Evolutionary conservation across 2,113 vertebrate genomes (phyloP), one percentile per base, ranked within the genome.

Genomic region (Oriolus oriolus): DNA sequence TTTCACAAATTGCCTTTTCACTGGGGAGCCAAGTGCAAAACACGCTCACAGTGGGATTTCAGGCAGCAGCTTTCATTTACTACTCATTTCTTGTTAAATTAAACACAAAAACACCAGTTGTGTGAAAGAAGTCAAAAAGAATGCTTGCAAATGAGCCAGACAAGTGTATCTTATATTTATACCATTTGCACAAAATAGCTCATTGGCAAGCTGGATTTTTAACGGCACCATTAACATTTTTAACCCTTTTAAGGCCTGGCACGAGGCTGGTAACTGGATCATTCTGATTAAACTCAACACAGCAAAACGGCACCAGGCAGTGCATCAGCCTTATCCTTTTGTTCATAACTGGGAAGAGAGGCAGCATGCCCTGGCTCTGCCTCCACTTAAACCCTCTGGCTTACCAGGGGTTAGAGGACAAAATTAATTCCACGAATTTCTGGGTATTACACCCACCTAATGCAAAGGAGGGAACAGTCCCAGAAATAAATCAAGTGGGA

Each of bases 1-100:
- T 99, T 99, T 99, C 98, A 99, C 99, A 99, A 99, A 99, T 99
- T 99, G 98, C 98, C 98, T 99, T 99, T 99, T 99, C 99, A 98
- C 98, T 98, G 98, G 99, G 99, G 99, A 99, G 98, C 98, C 98
- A 98, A 98, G 99, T 98, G 99, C 98, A 98, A 99, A 99, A 99
- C 98, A 98, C 93, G 95, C 98, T 98, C 98, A 97, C 98, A 98
- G 98, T 99, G 98, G 98, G 98, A 99, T 98, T 98, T 98, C 98
- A 98, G 98, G 98, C 98, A 98, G 98, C 98, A 98, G 98, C 98
- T 99, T 98, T 99, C 98, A 98, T 99, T 99, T 99, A 99, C 98
- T 98, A 98, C 99, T 99, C 98, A 98, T 98, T 99, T 99, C 99
- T 99, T 99, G 98, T 99, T 99, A 99, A 99, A 99, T 99, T 99